phyloP scores from a whole-genome alignment of 2,888 invertebrate species.

The Drosophila subsilvestris region DNA sequence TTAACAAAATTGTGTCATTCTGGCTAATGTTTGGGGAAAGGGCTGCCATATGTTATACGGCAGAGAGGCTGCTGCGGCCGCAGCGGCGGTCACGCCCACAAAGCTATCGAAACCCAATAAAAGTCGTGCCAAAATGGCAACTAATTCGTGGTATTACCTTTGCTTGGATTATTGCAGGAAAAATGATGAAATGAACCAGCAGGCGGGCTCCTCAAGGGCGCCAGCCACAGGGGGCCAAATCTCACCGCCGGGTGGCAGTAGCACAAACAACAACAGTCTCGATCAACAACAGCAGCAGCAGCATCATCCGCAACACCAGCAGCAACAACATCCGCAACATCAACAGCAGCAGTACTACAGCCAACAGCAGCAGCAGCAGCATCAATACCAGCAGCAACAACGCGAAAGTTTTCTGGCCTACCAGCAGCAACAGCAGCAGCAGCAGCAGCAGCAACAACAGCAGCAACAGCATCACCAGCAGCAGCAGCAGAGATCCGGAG shows the following conservation, averaged over 20 bases:
- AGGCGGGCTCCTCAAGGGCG: conserved; percentile 85
- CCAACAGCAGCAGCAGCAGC: conserved; percentile 57
- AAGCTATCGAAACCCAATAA: not conserved
- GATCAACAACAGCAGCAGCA: conserved; percentile 72
- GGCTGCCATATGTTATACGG: not conserved
- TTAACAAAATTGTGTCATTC: conserved; percentile 6
- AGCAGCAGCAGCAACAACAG: conserved; percentile 77
- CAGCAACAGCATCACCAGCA: conserved; percentile 66
- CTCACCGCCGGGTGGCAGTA: conserved; percentile 84
- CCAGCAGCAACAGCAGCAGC: conserved; percentile 54
- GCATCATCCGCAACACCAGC: conserved; percentile 70
- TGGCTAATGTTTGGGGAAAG: not conserved
- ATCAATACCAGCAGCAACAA: conserved; percentile 64
- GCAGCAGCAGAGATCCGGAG: conserved; percentile 60
- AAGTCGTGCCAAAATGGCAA: not conserved
- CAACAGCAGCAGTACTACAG: conserved; percentile 61
- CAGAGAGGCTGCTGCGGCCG: not conserved
- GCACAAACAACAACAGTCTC: conserved; percentile 67
- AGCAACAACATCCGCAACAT: conserved; percentile 67
- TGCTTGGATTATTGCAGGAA: conserved; percentile 78
- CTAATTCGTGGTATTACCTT: conserved; percentile 42
- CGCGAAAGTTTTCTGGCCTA: conserved; percentile 55
- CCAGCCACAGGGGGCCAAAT: conserved; percentile 85
- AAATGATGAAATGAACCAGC: conserved; percentile 85
- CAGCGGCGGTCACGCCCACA: conserved; percentile 4